Evolutionary conservation across 1,140 invertebrate genomes (phyloP).

Genomic region (Pseudomyrmex sp.): DNA sequence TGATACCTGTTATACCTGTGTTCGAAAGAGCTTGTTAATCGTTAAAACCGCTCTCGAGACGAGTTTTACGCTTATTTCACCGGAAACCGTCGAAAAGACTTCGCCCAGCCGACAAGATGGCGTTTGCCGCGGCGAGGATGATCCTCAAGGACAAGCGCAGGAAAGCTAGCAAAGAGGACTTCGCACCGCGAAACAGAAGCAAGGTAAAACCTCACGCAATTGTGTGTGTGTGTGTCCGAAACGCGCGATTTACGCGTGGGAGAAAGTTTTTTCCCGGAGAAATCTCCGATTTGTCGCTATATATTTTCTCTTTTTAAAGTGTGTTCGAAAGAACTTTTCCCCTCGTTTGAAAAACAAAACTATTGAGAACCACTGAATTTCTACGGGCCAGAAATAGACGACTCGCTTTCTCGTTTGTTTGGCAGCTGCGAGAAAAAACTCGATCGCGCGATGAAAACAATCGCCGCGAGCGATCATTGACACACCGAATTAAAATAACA

Average conservation of each 20-base stretch:
- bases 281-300: too few species aligned
- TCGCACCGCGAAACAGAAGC: slow-evolving; percentile 89
- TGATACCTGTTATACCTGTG: slow-evolving; percentile 28
- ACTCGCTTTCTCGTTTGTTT: too few species aligned
- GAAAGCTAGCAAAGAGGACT: slow-evolving; percentile 92
- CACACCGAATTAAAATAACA: slow-evolving; percentile 14
- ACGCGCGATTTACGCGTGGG: too few species aligned
- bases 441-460: too few species aligned
- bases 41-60: slow-evolving; percentile 15
- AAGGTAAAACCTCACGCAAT: slow-evolving; percentile 87
- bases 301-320: too few species aligned
- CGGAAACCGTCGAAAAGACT: slow-evolving; percentile 23
- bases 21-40: slow-evolving; percentile 39
- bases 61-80: slow-evolving; percentile 12
- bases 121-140: slow-evolving; percentile 93
- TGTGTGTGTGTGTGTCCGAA: neutral
- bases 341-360: too few species aligned
- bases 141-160: slow-evolving; percentile 92
- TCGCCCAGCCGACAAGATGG: slow-evolving; percentile 86
- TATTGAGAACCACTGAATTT: too few species aligned
- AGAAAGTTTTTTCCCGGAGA: too few species aligned
- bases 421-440: too few species aligned
- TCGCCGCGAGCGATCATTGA: neutral
- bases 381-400: too few species aligned
- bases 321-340: too few species aligned